Evolutionary conservation across 2,797 vertebrate genomes (phyloP).

Genomic region (Hypotaenidia philippensis): DNA sequence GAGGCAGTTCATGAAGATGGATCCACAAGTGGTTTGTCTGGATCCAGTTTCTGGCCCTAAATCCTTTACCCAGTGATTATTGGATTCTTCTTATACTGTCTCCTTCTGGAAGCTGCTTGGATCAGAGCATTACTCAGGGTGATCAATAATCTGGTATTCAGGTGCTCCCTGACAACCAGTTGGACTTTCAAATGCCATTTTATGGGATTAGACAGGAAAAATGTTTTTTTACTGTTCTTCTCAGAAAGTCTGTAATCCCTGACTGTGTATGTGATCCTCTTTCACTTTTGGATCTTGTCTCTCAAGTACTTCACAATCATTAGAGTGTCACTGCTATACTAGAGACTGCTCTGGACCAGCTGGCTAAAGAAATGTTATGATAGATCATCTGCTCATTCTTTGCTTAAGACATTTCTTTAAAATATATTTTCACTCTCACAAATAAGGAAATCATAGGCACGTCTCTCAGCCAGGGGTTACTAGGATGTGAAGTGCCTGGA

Average conservation of each 20-base stretch:
- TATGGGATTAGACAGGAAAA: background rate
- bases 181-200: background rate
- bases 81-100: background rate
- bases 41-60: background rate
- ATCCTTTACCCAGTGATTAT: background rate
- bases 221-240: background rate
- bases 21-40: background rate
- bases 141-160: background rate
- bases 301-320: background rate
- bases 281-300: background rate
- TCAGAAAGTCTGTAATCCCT: background rate
- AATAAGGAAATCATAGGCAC: background rate
- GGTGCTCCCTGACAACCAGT: background rate
- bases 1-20: background rate
- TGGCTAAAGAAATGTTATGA: background rate
- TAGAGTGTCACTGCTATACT: background rate
- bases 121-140: background rate
- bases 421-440: background rate
- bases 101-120: background rate
- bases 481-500: background rate
- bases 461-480: background rate
- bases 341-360: rapidly evolving
- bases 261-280: background rate
- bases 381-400: background rate
- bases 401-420: background rate